Evolutionary conservation across 2,888 invertebrate genomes (phyloP).

Genomic region (Suillia variegata): DNA sequence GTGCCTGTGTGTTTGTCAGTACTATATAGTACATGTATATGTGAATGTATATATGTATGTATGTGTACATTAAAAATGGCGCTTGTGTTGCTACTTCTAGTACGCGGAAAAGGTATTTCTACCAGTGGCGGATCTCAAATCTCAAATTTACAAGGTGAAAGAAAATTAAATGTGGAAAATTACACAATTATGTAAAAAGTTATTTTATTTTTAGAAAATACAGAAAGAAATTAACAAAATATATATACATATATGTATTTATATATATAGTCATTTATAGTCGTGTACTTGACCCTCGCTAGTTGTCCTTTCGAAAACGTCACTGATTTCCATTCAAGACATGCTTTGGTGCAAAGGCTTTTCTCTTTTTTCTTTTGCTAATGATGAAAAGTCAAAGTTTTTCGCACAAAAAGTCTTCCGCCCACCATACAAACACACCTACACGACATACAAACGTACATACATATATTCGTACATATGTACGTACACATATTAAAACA

Average conservation of each 20-base stretch:
- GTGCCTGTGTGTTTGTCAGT: not conserved
- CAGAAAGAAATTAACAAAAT: too few species aligned
- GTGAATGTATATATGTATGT: slow-evolving; percentile 1
- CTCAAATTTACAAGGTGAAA: too few species aligned
- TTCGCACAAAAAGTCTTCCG: too few species aligned
- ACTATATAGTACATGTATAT: not conserved
- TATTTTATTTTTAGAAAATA: too few species aligned
- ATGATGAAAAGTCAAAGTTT: slow-evolving; percentile 16
- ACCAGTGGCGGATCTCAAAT: too few species aligned
- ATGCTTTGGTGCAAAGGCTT: not conserved
- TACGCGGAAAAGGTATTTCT: too few species aligned
- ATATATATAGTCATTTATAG: too few species aligned
- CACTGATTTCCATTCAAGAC: too few species aligned
- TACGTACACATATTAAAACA: not conserved
- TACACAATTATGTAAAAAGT: too few species aligned
- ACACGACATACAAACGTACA: not conserved
- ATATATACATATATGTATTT: too few species aligned
- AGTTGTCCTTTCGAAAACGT: not conserved
- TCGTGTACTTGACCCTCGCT: too few species aligned
- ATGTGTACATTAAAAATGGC: slow-evolving; percentile 5
- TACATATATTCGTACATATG: not conserved
- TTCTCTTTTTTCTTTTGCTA: not conserved
- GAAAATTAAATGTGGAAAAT: too few species aligned
- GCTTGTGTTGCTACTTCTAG: not conserved
- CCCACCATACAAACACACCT: not conserved